Evolutionary conservation across 53 echinoderm and acorn worm species (phyloP).

Genomic region (Mesocentrotus franciscanus): DNA sequence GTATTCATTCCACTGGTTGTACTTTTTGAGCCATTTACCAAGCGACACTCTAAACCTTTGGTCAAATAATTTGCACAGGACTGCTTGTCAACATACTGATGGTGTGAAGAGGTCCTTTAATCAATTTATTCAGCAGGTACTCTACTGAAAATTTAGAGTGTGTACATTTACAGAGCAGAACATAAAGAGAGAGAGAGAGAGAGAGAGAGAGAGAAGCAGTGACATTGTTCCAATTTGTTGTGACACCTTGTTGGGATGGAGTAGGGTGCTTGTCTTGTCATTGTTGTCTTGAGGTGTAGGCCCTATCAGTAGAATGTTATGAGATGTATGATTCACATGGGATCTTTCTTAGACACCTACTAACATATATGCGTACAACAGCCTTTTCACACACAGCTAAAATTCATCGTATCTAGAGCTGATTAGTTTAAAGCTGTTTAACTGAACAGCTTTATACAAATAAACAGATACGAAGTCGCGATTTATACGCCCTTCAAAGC

Average conservation of each 20-base stretch:
- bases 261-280: neutral
- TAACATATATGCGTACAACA: too few relatives aligned
- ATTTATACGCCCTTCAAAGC: too few relatives aligned
- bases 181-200: neutral
- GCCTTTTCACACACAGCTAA: too few relatives aligned
- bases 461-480: too few relatives aligned
- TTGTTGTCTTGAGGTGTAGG: neutral
- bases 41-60: slow-evolving; percentile 33
- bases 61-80: slow-evolving; percentile 60
- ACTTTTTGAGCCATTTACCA: slow-evolving; percentile 37
- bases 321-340: neutral
- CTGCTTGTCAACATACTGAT: slow-evolving; percentile 41
- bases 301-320: neutral
- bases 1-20: neutral
- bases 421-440: too few relatives aligned
- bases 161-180: slow-evolving; percentile 20
- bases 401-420: too few relatives aligned
- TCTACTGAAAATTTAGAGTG: slow-evolving; percentile 26
- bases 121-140: slow-evolving; percentile 53
- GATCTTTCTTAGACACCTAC: neutral
- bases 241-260: slow-evolving; percentile 5
- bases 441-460: too few relatives aligned
- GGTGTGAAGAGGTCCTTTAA: slow-evolving; percentile 56
- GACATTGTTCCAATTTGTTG: slow-evolving; percentile 13
- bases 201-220: neutral